Evolutionary conservation across 1,140 invertebrate species (phyloP).

Genomic region (Aradophagus sp.): DNA sequence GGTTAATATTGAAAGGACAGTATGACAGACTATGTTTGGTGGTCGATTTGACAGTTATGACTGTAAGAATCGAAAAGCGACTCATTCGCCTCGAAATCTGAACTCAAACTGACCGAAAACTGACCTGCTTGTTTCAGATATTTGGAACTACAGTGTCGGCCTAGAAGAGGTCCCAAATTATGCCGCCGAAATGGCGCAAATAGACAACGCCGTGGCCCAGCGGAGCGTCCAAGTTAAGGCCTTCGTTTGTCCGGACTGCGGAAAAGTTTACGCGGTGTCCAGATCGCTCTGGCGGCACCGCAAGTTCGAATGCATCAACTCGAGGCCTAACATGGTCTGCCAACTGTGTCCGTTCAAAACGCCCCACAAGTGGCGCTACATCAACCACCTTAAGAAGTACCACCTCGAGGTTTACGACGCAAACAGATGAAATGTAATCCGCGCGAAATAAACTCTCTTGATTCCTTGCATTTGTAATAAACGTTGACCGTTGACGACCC

Average conservation of each 20-base stretch:
- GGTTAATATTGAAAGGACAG: no score
- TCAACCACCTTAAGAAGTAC: slow-evolving; percentile 65
- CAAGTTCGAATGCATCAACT: slow-evolving; percentile 72
- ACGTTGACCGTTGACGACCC: slow-evolving; percentile 4
- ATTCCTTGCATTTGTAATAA: slow-evolving; percentile 31
- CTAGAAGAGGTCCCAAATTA: slow-evolving; percentile 19
- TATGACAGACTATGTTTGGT: no score
- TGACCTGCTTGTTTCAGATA: slow-evolving; percentile 39
- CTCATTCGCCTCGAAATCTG: no score
- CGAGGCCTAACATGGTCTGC: slow-evolving; percentile 69
- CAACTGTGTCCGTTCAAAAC: slow-evolving; percentile 72
- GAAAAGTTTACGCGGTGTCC: slow-evolving; percentile 50
- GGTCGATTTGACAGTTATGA: no score
- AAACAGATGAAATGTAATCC: slow-evolving; percentile 37
- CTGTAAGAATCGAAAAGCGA: no score
- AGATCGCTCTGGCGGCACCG: slow-evolving; percentile 59
- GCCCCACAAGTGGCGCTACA: slow-evolving; percentile 69
- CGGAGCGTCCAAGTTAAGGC: slow-evolving; percentile 9
- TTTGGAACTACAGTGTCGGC: slow-evolving; percentile 25
- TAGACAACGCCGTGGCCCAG: slow-evolving; percentile 7
- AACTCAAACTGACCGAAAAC: slow-evolving; percentile 12
- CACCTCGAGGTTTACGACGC: slow-evolving; percentile 29
- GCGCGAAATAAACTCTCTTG: slow-evolving; percentile 12
- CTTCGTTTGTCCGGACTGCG: slow-evolving; percentile 45
- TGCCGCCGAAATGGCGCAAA: slow-evolving; percentile 9